phyloP scores from a whole-genome alignment of 2,888 invertebrate genomes.

The Furcula furcula region DNA sequence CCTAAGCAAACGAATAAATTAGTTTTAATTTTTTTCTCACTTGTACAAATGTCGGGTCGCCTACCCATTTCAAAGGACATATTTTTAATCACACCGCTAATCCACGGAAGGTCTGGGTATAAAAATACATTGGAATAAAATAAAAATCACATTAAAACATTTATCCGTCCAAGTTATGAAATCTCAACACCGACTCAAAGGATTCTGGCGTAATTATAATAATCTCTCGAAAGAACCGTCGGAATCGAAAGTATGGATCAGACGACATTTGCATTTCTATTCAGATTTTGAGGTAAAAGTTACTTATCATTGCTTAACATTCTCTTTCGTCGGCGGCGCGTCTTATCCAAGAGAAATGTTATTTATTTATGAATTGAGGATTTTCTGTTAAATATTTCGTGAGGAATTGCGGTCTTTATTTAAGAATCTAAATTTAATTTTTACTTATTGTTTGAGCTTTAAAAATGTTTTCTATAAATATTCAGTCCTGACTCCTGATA shows the following conservation, averaged over 20 bases:
- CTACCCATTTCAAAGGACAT: neutral
- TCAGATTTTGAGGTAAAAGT: slow-evolving; percentile 68
- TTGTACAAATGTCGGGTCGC: neutral
- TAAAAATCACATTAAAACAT: slow-evolving; percentile 43
- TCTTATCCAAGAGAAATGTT: slow-evolving; percentile 19
- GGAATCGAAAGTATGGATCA: slow-evolving; percentile 72
- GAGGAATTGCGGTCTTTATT: too few relatives aligned
- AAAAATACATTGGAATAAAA: neutral
- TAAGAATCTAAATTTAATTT: too few relatives aligned
- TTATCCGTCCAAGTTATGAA: slow-evolving; percentile 59
- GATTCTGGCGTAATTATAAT: slow-evolving; percentile 73
- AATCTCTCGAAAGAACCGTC: slow-evolving; percentile 67
- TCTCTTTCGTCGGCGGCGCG: slow-evolving; percentile 32
- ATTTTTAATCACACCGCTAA: neutral
- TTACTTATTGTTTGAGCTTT: too few relatives aligned
- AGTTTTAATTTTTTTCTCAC: neutral
- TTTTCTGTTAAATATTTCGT: neutral
- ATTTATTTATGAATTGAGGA: neutral
- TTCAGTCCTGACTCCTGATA: too few relatives aligned
- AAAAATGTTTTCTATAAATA: too few relatives aligned
- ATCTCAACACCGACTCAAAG: slow-evolving; percentile 59
- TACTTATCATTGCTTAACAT: slow-evolving; percentile 64
- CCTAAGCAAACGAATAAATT: neutral
- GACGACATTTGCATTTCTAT: slow-evolving; percentile 74
- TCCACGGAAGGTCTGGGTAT: neutral